Conservation (phyloP, 2,797 vertebrate genomes). For the Remorina albescens region DNA sequence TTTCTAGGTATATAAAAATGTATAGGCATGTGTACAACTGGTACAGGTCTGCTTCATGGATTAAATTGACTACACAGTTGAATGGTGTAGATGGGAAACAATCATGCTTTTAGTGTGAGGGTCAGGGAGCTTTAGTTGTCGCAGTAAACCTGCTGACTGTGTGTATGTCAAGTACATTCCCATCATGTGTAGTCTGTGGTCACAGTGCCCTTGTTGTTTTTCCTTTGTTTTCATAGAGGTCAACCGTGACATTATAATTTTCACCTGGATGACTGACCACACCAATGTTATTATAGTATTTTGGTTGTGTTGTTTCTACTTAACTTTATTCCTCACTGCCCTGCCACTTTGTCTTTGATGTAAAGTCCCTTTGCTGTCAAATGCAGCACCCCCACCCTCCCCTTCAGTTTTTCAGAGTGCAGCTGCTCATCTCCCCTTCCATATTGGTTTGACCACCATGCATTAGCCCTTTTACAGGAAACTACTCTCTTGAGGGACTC, state of each 20-base stretch:
- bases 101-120: conserved; percentile 67
- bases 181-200: conserved; percentile 69
- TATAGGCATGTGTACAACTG: conserved; percentile 4
- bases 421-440: conserved; percentile 53
- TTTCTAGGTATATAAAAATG: conserved; percentile 1
- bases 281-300: conserved; percentile 72
- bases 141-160: conserved; percentile 76
- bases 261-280: conserved; percentile 80
- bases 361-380: conserved; percentile 55
- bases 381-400: conserved; percentile 58
- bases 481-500: conserved; percentile 56
- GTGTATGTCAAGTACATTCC: conserved; percentile 74
- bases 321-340: conserved; percentile 54
- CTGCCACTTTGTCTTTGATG: conserved; percentile 55
- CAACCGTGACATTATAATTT: conserved; percentile 69
- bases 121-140: conserved; percentile 69
- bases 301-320: conserved; percentile 62
- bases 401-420: conserved; percentile 60
- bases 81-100: conserved; percentile 58
- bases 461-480: conserved; percentile 79
- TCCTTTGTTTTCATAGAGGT: conserved; percentile 67
- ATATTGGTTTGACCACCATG: conserved; percentile 59
- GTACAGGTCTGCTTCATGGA: conserved; percentile 34
- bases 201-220: conserved; percentile 65
- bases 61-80: conserved; percentile 55